Base-by-base conservation (phyloP, 2,797 vertebrate genomes). In the Typhlichthys subterraneus region DNA sequence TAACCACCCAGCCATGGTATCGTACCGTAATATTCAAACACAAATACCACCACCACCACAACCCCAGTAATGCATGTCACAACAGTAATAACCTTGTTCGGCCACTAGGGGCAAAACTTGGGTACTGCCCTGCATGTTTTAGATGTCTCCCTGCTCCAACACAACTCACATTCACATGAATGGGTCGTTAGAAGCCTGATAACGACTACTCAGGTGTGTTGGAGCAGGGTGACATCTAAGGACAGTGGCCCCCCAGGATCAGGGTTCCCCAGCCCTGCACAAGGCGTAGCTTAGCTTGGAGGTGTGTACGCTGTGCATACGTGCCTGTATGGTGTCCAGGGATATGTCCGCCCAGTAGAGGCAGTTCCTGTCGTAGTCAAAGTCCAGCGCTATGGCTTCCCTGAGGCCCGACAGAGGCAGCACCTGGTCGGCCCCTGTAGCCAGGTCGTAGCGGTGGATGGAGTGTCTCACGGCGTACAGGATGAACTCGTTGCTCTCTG, bases 311-410 rank as follows among this genome's bases (percentile, higher is more conserved):
- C 33, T 38, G 33, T 38, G 19, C 19, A 38, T 13, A 55, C 76
- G 67, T 2, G 99, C 97, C 96, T 99, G 97, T 64, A 99, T 99
- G 48, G 94, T 91, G 79, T 99, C 95, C 58, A 98, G 88, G 0
- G 96, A 96, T 85, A 99, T 94, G 65, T 99, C 98, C 0, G 98
- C 96, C 98, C 98, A 99, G 84, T 99, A 99, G n/a, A 99, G 73
- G 63, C 98, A 99, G 92, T 99, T 99, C 78, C 53, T 93, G 17
- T 96, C 95, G 0, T 95, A 98, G 91, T 99, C 97, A 0, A 99
- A 99, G 86, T 99, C 98, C 68, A 99, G 87, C 7, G 98, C 96
- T 55, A 99, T 95, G 0, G 96, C 96, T 0, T 97, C 95, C 23
- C 93, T 90, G 55, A 99, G 87, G 10, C 96, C 96, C 0, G 88